These are phyloP conservation scores for Campoplex capitator DNA, from an alignment of 2,888 invertebrate genomes.

Conservation along the genomic window DNA sequence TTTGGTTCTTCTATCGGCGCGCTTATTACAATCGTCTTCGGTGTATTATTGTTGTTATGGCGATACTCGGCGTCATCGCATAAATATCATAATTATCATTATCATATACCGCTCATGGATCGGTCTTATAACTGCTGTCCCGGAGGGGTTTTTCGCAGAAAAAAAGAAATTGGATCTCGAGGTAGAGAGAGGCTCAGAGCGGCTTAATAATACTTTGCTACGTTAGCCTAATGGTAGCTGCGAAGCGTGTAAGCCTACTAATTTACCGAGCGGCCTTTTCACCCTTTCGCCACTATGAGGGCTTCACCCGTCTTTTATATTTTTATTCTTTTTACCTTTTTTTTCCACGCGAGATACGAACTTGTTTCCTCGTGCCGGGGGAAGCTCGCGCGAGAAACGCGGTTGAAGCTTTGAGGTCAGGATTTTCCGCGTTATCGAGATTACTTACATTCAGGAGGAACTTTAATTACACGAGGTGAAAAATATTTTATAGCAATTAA, in stretches of 20 bases:
- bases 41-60: conserved; percentile 52
- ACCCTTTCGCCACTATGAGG: conserved; percentile 48
- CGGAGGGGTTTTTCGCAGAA: conserved; percentile 21
- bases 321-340: conserved; percentile 1
- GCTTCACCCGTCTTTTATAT: conserved; percentile 5
- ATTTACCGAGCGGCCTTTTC: conserved; percentile 73
- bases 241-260: conserved; percentile 81
- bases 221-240: conserved; percentile 81
- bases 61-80: conserved; percentile 61
- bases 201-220: conserved; percentile 81
- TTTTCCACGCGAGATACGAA: background rate
- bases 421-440: background rate
- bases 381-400: background rate
- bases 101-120: conserved; percentile 71
- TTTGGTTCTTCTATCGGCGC: background rate
- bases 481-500: background rate
- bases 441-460: background rate
- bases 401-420: background rate
- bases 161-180: conserved; percentile 33
- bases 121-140: conserved; percentile 74
- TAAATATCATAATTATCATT: conserved; percentile 68
- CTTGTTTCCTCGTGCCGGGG: background rate
- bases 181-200: conserved; percentile 70
- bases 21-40: conserved; percentile 53
- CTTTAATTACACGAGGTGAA: background rate